A percentile compares a stretch with the other conserved stretches of the same genome.
These are phyloP conservation scores for Aculops lycopersici DNA, from an alignment of 1,140 invertebrate species.

Conservation along the genomic window DNA sequence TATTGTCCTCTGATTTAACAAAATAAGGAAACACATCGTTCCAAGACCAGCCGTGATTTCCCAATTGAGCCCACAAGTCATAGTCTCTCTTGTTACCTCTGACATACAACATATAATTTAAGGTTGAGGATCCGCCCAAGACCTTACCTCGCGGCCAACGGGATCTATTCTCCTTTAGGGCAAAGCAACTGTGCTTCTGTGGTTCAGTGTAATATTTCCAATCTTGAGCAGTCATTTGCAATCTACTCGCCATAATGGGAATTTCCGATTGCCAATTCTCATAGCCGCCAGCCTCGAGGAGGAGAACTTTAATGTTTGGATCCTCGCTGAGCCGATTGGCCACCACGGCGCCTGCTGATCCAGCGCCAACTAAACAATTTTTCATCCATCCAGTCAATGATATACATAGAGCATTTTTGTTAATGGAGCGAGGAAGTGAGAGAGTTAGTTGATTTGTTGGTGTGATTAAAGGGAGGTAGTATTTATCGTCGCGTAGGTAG, in stretches of 20 bases:
- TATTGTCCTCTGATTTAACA: slow-evolving; percentile 42
- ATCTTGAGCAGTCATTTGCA: slow-evolving; percentile 12
- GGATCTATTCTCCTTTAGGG: slow-evolving; percentile 11
- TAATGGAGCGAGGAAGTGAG: too few relatives aligned
- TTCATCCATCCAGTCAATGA: slow-evolving; percentile 29
- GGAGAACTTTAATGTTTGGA: slow-evolving; percentile 22
- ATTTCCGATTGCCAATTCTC: slow-evolving; percentile 46
- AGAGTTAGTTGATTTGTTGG: too few relatives aligned
- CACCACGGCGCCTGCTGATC: slow-evolving; percentile 31
- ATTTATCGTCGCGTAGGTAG: too few relatives aligned
- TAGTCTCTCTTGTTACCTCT: slow-evolving; percentile 68
- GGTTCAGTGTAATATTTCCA: slow-evolving; percentile 17
- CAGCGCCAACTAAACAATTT: slow-evolving; percentile 66
- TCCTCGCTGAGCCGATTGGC: slow-evolving; percentile 26
- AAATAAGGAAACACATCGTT: slow-evolving; percentile 36
- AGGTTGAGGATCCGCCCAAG: slow-evolving; percentile 41
- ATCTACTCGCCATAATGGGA: slow-evolving; percentile 9
- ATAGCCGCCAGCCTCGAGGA: slow-evolving; percentile 35
- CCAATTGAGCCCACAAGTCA: slow-evolving; percentile 53
- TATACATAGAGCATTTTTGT: slow-evolving; percentile 64
- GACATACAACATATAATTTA: slow-evolving; percentile 84
- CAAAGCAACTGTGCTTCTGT: slow-evolving; percentile 15
- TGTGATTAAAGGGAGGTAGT: too few relatives aligned
- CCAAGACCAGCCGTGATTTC: slow-evolving; percentile 62
- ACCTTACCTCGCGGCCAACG: slow-evolving; percentile 12